Evolutionary conservation across 2,888 invertebrate species (phyloP), one percentile per base, ranked within the genome.

Genomic region (Cerastis rubricosa): DNA sequence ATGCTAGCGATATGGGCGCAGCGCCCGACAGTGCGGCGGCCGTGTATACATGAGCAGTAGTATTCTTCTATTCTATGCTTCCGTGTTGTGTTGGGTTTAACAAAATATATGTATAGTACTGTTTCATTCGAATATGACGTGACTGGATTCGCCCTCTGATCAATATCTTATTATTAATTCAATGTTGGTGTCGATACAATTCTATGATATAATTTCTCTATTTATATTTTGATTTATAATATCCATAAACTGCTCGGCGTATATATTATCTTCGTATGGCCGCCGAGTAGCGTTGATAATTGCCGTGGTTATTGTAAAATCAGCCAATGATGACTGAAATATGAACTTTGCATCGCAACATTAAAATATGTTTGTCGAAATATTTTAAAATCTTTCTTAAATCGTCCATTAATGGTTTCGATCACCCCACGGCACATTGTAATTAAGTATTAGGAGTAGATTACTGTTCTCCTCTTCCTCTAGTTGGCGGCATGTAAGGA

Each of bases 41-140:
- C 70, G 59, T 70, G 70, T 70, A 70, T 70, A 45, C 59, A 70
- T 45, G 43, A 70, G 70, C 70, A 59, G 70, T 70, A 70, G 19
- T 71, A 61, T 1, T 71, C 35, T 61, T 71, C 70, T 47, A 71
- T 35, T 22, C 63, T n/a, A 49, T 71, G 43, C 51, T 49, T 71
- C 71, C 54, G 22, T 29, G 54, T 65, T 12, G 54, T 14, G 72
- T 43, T 69, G 57, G 45, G 29, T 57, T 45, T 43, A 71, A 17
- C 14, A 71, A 69, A 71, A 71, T 71, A 63, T 71, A 63, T 47
- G 59, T 70, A 7, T 70, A 61, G 11, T 47, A 69, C 19, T 35
- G 71, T 71, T 19, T 14, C 29, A 11, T 0, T 63, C 71, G 7
- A 7, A 51, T 14, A 49, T 71, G 71, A 19, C 63, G 40, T 19